Base-by-base conservation (phyloP, 2,113 vertebrate species). In the Recurvirostra avosetta region DNA sequence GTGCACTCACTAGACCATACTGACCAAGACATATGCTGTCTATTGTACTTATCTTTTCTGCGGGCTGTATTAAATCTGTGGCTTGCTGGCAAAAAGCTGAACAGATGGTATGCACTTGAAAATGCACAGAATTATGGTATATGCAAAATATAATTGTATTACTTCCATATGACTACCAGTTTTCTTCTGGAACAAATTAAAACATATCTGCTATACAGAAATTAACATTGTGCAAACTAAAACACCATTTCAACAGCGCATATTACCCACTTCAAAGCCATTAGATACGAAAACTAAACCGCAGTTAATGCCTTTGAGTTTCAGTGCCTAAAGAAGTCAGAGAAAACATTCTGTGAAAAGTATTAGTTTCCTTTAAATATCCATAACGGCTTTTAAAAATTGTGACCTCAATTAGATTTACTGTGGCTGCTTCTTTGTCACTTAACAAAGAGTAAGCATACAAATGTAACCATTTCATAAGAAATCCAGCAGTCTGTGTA, bases 181-280 rank as follows among this genome's bases (percentile, higher is more conserved):
- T 95, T 95, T 96, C 94, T 81, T 92, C 96, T 98, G 96, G 88
- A 97, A 75, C 76, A 36, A 93, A 97, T 97, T 96, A 93, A 93
- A 97, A 80, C 76, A 1, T 94, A 95, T 95, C 87, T 97, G 90
- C 87, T 90, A 59, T 61, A 96, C 61, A 96, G 91, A 97, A 96
- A 97, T 86, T 78, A 96, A 96, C 90, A 84, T 81, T 52, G 66
- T 97, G 93, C 83, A 97, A 97, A 97, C 92, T 93, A 75, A 67
- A 95, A 83, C 38, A 92, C 74, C 91, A 93, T 93, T 95, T 94
- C 72, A 94, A 92, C 88, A 96, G 89, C 80, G 96, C 55, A 14
- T 59, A 87, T 96, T 85, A 97, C 30, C 84, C 96, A 90, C 88
- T 96, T 97, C 94, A 94, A 96, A 96, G 92, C 61, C 87, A 90